phyloP scores from a whole-genome alignment of 2,888 invertebrate species.

The Philopedon plagiatum region DNA sequence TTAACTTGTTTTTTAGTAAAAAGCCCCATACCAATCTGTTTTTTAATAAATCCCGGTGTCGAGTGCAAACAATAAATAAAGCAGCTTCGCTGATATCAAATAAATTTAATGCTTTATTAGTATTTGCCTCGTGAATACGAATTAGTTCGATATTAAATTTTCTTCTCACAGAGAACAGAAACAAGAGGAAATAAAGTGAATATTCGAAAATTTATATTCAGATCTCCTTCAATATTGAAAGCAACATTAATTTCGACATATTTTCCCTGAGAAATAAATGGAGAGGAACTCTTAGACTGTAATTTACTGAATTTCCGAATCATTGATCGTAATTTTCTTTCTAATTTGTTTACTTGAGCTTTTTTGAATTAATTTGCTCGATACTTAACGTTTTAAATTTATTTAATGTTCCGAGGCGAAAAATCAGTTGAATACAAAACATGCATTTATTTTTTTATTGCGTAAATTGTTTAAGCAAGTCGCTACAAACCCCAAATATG shows the following conservation, averaged over 20 bases:
- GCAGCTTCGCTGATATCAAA: slow-evolving; percentile 48
- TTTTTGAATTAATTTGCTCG: slow-evolving; percentile 54
- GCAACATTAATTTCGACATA: slow-evolving; percentile 67
- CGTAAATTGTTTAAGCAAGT: too few species aligned
- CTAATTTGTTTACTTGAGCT: slow-evolving; percentile 60
- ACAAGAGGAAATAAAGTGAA: slow-evolving; percentile 59
- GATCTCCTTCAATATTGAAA: slow-evolving; percentile 63
- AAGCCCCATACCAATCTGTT: not conserved
- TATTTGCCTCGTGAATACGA: slow-evolving; percentile 58
- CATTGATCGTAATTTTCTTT: slow-evolving; percentile 68
- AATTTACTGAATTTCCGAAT: slow-evolving; percentile 66
- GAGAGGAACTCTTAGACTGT: slow-evolving; percentile 62
- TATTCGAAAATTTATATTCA: slow-evolving; percentile 62
- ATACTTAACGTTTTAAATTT: not conserved
- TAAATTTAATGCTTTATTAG: slow-evolving; percentile 60
- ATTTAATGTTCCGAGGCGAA: too few species aligned
- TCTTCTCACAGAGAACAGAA: slow-evolving; percentile 42
- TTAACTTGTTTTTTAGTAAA: not conserved
- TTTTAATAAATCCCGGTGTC: slow-evolving; percentile 18
- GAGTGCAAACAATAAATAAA: slow-evolving; percentile 30
- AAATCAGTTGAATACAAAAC: too few species aligned
- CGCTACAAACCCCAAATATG: too few species aligned
- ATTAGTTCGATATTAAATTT: slow-evolving; percentile 60
- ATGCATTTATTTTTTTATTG: too few species aligned
- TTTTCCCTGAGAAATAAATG: slow-evolving; percentile 63